Percentiles rank a stretch among this genome's conserved stretches.
Conservation (phyloP, 2,113 vertebrate species). For the Genyomyrus donnyi region DNA sequence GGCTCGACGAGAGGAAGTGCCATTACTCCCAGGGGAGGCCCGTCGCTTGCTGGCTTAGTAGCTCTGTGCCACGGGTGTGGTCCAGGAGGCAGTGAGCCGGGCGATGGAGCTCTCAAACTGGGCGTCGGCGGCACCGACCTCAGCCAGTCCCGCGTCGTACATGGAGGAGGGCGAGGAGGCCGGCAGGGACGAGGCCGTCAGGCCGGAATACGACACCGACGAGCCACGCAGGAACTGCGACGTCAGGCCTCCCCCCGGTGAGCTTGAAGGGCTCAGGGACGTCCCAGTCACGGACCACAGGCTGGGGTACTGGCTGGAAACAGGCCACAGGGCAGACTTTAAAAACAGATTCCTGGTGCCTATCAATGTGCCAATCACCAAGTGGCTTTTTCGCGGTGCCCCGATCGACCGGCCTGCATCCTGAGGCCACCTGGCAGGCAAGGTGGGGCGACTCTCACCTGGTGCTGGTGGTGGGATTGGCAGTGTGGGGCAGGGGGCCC, state of each 20-base stretch:
- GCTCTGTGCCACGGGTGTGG: slow-evolving; percentile 64
- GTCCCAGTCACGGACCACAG: slow-evolving; percentile 65
- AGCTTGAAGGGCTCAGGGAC: slow-evolving; percentile 59
- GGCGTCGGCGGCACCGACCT: slow-evolving; percentile 55
- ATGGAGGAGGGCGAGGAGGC: slow-evolving; percentile 64
- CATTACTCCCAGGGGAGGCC: background rate
- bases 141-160: slow-evolving; percentile 61
- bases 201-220: slow-evolving; percentile 58
- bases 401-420: background rate
- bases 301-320: slow-evolving; percentile 63
- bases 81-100: slow-evolving; percentile 63
- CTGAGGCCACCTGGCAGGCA: background rate
- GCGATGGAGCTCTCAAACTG: slow-evolving; percentile 71
- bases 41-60: slow-evolving; percentile 45
- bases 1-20: background rate
- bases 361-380: background rate
- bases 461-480: slow-evolving; percentile 60
- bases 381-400: background rate
- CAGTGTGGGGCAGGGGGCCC: slow-evolving; percentile 58
- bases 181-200: slow-evolving; percentile 63
- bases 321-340: background rate
- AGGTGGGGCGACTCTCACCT: slow-evolving; percentile 43
- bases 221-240: slow-evolving; percentile 67
- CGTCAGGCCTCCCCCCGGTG: slow-evolving; percentile 54
- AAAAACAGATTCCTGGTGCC: background rate